Base-by-base conservation (phyloP, 2,888 invertebrate species). In the Junonia oenone region DNA sequence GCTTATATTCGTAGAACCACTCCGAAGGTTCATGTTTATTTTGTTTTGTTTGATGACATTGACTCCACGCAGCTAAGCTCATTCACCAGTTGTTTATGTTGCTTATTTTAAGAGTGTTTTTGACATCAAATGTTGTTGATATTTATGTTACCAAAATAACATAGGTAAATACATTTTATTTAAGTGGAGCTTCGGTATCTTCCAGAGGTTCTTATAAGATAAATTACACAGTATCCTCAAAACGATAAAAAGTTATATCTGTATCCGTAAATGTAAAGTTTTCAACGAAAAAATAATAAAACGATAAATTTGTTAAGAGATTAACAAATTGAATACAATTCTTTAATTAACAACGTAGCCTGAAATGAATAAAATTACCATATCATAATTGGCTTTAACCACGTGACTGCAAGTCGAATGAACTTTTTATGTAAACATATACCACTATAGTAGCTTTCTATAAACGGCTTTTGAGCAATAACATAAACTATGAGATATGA, bases 21-120 rank as follows among this genome's bases (percentile, higher is more conserved):
- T 53, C 66, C 15, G 26, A 15, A 54, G 63, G 63, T 68, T 71
- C 69, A 71, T 87, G 88, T 86, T 86, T 87, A 82, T 80, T 80
- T 85, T 81, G 79, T 78, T 76, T 73, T 81, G 84, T 82, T 83
- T 82, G 79, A 78, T 75, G 83, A 81, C 82, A 82, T 54, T 54
- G 46, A 58, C 49, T 33, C 52, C 50, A 53, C 57, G 64, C 58
- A 58, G 55, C 48, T 55, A 60, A 31, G 27, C 35, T 46, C 58
- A 61, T 61, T 55, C 55, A 50, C 58, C 56, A 45, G 31, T 55
- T 58, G 61, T 61, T 66, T 56, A 64, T 61, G 55, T 62, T 53
- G 29, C 46, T 43, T 43, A 43, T 26, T 71, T 66, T 66, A 9
- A 11, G 9, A 11, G n/a, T 43, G 37, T 27, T 55, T 50, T 50